A percentile compares a stretch with the other conserved stretches of the same genome.
These are phyloP conservation scores for Ganaspis sp. DNA, from an alignment of 1,140 invertebrate species.

Conservation along the genomic window DNA sequence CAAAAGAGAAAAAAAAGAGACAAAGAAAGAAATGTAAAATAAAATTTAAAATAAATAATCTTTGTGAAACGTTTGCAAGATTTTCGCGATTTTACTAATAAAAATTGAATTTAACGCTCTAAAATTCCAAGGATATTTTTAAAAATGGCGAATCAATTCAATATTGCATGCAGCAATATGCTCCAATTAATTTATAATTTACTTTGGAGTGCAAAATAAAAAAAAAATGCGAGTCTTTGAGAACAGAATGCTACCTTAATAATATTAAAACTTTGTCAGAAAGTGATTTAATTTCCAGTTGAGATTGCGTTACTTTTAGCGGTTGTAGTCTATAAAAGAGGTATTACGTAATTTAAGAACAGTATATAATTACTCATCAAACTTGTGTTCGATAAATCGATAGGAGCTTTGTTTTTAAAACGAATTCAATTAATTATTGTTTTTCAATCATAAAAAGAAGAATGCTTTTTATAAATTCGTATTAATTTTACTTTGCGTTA, in stretches of 20 bases:
- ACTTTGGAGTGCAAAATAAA: not conserved
- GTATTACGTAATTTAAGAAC: not conserved
- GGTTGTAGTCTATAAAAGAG: not conserved
- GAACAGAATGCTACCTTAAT: not conserved
- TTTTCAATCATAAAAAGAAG: not conserved
- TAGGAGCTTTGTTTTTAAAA: not conserved
- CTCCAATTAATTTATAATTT: not conserved
- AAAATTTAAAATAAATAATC: too few species aligned
- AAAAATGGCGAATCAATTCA: constrained; percentile 14
- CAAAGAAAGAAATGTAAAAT: too few species aligned
- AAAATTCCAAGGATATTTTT: not conserved
- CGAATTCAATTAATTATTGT: not conserved
- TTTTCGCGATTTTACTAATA: too few species aligned
- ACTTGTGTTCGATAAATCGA: not conserved
- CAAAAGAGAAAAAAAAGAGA: too few species aligned
- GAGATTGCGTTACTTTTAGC: not conserved
- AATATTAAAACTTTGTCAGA: not conserved
- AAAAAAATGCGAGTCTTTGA: not conserved
- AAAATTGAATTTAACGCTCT: too few species aligned
- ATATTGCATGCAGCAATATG: not conserved
- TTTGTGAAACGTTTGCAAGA: too few species aligned
- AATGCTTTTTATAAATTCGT: not conserved
- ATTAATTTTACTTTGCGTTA: not conserved
- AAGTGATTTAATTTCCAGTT: not conserved
- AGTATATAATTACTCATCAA: not conserved